Percentiles rank a stretch among this genome's conserved stretches.
These are phyloP conservation scores for Platycercus adscitus DNA, from an alignment of 2,113 vertebrate species.

Conservation along the genomic window DNA sequence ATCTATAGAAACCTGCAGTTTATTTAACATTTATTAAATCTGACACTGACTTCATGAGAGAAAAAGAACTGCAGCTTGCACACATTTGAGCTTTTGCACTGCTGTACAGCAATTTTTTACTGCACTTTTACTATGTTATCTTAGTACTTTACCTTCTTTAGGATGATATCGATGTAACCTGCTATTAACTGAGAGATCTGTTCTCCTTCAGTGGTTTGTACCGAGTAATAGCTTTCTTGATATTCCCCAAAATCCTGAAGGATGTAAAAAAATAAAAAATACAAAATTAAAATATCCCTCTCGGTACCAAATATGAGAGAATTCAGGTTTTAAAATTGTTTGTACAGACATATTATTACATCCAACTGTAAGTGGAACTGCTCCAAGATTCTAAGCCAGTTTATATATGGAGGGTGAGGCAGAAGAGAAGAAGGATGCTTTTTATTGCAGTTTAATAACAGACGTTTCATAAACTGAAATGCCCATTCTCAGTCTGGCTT, in stretches of 20 bases:
- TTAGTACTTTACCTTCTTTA: conserved; percentile 88
- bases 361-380: background rate
- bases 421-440: background rate
- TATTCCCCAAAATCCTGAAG: conserved; percentile 97
- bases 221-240: conserved; percentile 99
- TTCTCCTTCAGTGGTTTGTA: conserved; percentile 97
- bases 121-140: background rate
- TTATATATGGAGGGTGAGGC: fast-evolving
- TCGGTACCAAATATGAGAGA: background rate
- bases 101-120: background rate
- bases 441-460: background rate
- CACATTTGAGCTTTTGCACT: background rate
- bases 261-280: background rate
- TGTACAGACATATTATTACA: background rate
- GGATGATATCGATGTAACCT: conserved; percentile 98
- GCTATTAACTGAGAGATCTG: conserved; percentile 99
- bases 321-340: background rate
- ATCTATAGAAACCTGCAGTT: background rate
- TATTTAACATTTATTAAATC: background rate
- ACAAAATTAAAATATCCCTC: background rate
- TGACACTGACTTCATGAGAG: background rate
- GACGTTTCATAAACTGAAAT: background rate
- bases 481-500: background rate
- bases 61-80: background rate
- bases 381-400: background rate